Evolutionary conservation across 2,888 invertebrate genomes (phyloP).

Genomic region (Sthenelais limicola): DNA sequence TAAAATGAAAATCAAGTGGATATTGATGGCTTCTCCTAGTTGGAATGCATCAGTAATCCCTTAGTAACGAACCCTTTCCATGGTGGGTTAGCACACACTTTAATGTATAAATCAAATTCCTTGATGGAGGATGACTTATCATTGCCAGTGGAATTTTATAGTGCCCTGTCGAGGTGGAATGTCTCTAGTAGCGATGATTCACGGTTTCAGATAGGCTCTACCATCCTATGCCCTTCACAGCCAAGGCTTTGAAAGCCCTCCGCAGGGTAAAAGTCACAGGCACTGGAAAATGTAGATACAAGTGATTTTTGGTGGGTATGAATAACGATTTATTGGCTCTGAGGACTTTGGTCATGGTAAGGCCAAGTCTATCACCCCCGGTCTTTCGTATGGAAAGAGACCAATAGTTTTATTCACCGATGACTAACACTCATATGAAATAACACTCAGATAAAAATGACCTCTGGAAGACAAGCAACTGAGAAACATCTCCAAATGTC

Average conservation of each 20-base stretch:
- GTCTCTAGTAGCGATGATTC: slow-evolving; percentile 30
- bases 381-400: no score
- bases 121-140: no score
- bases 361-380: no score
- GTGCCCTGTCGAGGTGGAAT: no score
- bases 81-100: slow-evolving; percentile 7
- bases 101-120: slow-evolving; percentile 38
- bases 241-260: slow-evolving; percentile 30
- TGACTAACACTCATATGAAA: no score
- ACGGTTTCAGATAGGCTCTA: slow-evolving; percentile 18
- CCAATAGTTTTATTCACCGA: no score
- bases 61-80: slow-evolving; percentile 10
- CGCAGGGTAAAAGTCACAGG: neutral
- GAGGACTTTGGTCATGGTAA: no score
- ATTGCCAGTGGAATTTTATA: no score
- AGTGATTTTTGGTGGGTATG: neutral
- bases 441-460: no score
- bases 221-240: neutral
- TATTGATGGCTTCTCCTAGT: slow-evolving; percentile 12
- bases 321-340: neutral
- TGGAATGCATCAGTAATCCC: slow-evolving; percentile 36
- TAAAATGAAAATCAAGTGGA: slow-evolving; percentile 38
- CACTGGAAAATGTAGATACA: slow-evolving; percentile 20
- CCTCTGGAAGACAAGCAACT: no score
- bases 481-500: no score